Conservation (phyloP, 2,113 vertebrate genomes). For the Calyptomena viridis region DNA sequence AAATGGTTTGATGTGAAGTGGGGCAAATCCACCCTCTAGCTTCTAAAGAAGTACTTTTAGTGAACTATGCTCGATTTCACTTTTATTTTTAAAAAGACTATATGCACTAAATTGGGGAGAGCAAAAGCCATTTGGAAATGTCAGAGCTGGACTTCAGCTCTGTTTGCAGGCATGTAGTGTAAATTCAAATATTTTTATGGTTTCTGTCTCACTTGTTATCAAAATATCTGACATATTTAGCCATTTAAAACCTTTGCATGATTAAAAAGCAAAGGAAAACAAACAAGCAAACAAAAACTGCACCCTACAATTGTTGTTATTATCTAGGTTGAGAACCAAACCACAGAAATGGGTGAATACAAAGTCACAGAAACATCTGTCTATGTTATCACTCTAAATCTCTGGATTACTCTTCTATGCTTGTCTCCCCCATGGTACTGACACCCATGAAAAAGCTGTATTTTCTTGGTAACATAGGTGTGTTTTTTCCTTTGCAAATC, state of each 20-base stretch:
- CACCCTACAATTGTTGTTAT: not conserved
- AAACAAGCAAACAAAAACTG: not conserved
- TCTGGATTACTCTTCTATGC: not conserved
- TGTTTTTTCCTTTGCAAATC: not conserved
- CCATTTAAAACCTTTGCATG: not conserved
- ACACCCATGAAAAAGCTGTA: not conserved
- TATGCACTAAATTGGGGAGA: not conserved
- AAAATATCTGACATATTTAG: not conserved
- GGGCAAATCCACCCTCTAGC: constrained; percentile 53
- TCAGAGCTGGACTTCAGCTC: not conserved
- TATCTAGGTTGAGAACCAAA: not conserved
- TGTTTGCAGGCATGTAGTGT: not conserved
- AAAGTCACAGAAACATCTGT: not conserved
- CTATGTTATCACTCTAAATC: not conserved
- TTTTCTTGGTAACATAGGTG: not conserved
- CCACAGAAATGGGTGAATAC: not conserved
- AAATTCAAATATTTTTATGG: not conserved
- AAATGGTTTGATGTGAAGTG: constrained; percentile 26
- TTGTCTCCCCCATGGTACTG: not conserved
- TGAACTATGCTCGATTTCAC: not conserved
- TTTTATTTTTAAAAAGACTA: not conserved
- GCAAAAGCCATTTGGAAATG: not conserved
- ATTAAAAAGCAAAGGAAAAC: not conserved
- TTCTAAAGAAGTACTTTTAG: constrained; percentile 17
- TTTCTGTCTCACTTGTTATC: not conserved